Evolutionary conservation across 2,888 invertebrate species (phyloP), one percentile per base, ranked within the genome.

Genomic region (Chrysotoxum bicinctum): DNA sequence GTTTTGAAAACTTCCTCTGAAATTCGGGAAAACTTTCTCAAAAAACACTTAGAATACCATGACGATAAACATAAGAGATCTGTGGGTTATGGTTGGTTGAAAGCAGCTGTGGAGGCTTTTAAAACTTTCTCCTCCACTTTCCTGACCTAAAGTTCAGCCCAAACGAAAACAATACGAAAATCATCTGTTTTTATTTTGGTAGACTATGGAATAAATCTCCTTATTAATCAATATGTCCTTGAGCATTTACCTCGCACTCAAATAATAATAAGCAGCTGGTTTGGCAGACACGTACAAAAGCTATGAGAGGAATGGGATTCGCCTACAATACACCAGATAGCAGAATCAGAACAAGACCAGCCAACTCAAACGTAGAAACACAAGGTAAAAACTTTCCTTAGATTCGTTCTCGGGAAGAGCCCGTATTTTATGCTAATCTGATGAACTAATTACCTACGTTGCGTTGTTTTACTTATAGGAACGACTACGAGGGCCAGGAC

Each of bases 381-480:
- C 14, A 37, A 78, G 43, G 50, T 69, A 58, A 32, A 84, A 35
- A 84, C 75, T 84, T 84, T 50, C 62, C 54, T 62, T 72, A 40
- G 43, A 68, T 62, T 62, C 45, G 56, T 48, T n/a, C 40, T 30
- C 8, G 54, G 37, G 35, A 73, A 40, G 37, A 52, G 66, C 84
- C 84, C 79, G 84, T 80, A 84, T 84, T 79, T 84, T 84, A 84
- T 84, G 79, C 70, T 84, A 79, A 84, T 84, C 74, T 66, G 66
- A 80, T 72, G 84, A 80, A 79, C 79, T 84, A 84, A 79, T 84
- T 84, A 26, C 26, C 26, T 26, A 80, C 79, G 75, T 84, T 75
- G 79, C 79, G 84, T 84, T 84, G 84, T 79, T 84, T 72, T 54
- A 75, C 64, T 74, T 79, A n/a, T n/a, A 26, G 30, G 35, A 14